Evolutionary conservation across 2,797 vertebrate genomes (phyloP), one percentile per base, ranked within the genome.

Genomic region (Tolypeutes matacus): DNA sequence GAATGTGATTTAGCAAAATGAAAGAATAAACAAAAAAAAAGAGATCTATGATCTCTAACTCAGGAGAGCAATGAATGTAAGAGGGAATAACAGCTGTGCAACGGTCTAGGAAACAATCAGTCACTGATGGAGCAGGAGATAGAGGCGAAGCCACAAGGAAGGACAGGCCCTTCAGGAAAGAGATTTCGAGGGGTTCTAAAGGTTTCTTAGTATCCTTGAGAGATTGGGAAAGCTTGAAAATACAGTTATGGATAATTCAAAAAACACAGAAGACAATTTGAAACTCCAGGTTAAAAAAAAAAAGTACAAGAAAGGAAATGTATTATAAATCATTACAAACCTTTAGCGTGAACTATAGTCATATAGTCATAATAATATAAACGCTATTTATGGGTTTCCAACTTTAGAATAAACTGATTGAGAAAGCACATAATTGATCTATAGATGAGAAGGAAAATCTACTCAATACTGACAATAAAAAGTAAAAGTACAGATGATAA

Each of bases 381-480:
- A 89, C 80, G 70, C 20, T 94, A 39, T 83, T 80, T 80, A 77
- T 69, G 18, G 25, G 51, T 53, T 86, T 81, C 65, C 31, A 27
- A 76, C 69, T 51, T 77, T 78, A 93, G 31, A 93, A 53, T 77
- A 56, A 73, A 93, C 46, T 34, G 46, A 93, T 3, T 86, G 69
- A 80, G 72, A 90, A 93, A 80, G 25, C 17, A 84, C 11, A 76
- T 14, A 46, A 76, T 53, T 77, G 69, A 75, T 53, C 56, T 53
- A n/a, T 1, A 78, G 21, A 53, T 1, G 73, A 86, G 51, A 88
- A 92, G 18, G 2, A 29, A 78, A 92, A 78, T 53, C 72, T 75
- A 93, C 75, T 18, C 39, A 69, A 46, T n/a, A 82, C 0, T 77
- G 49, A 88, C 20, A 67, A 31, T 21, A 65, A 72, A 86, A 49